A percentile compares a stretch with the other conserved stretches of the same genome.
These are phyloP conservation scores for Automeris io DNA, from an alignment of 2,888 invertebrate species.

Conservation along the genomic window DNA sequence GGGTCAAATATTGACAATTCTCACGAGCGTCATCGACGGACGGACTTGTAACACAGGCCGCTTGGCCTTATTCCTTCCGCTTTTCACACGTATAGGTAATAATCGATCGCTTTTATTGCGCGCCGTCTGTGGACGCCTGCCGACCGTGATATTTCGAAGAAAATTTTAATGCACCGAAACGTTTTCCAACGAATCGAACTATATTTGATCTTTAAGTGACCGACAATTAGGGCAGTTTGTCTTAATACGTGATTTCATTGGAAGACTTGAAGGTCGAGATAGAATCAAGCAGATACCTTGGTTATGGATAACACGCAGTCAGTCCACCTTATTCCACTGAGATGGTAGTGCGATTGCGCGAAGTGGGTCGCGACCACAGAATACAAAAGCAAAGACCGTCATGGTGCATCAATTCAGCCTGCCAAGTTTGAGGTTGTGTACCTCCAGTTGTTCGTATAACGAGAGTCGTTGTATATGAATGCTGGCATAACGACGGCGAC, in stretches of 20 bases:
- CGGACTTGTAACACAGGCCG: constrained; percentile 43
- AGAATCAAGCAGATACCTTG: constrained; percentile 17
- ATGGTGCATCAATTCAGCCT: too few species aligned
- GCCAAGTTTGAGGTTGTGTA: too few species aligned
- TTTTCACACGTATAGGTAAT: constrained; percentile 76
- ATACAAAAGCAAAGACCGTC: too few species aligned
- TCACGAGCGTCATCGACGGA: constrained; percentile 61
- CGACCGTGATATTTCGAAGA: constrained; percentile 61
- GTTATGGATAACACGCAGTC: constrained; percentile 20
- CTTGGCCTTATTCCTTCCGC: constrained; percentile 62
- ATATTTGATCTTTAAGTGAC: constrained; percentile 52
- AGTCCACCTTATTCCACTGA: constrained; percentile 29
- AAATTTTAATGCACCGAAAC: constrained; percentile 53
- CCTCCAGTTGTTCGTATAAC: too few species aligned
- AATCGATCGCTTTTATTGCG: constrained; percentile 75
- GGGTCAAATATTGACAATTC: constrained; percentile 73
- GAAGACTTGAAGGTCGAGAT: constrained; percentile 30
- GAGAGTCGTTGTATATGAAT: too few species aligned
- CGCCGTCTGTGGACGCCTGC: constrained; percentile 51
- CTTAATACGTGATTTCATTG: constrained; percentile 38
- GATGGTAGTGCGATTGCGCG: constrained; percentile 28
- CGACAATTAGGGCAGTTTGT: constrained; percentile 32
- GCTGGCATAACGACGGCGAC: too few species aligned
- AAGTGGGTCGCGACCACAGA: too few species aligned
- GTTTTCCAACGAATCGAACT: constrained; percentile 45